Base-by-base conservation (phyloP, 2,113 vertebrate genomes). In the Labeo rohita region DNA sequence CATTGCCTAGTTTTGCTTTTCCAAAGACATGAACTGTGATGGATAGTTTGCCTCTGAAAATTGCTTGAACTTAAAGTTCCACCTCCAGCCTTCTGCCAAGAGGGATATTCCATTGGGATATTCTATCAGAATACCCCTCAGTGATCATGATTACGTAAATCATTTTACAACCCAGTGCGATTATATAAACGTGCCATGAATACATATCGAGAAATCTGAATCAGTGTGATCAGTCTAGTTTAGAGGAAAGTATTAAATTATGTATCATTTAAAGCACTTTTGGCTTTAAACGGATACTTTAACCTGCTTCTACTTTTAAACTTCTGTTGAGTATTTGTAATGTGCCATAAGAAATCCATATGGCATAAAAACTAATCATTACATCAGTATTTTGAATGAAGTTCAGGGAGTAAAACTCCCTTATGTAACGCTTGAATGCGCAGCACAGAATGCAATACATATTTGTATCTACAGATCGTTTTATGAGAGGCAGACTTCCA, bases 401-500 rank as follows among this genome's bases (percentile, higher is more conserved):
- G 50, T 73, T 82, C 1, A 70, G 73, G 28, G 52, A 72, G 72
- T 77, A 49, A 84, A 84, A 83, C 77, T 68, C 80, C 85, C 59
- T 61, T 12, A 72, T 36, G 39, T 8, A 16, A 70, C 4, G 45
- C 70, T 80, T 82, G 74, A 89, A 68, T 49, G 75, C 75, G 4
- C 45, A 73, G n/a, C 50, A 50, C 63, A 70, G 50, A 83, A 76
- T 52, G 76, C 39, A 84, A 79, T 66, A 77, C 11, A 85, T 86
- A 75, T 85, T 74, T 80, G 50, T 85, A 87, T 91, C 85, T 82
- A 78, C 86, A 50, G 36, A 86, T 85, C 45, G 9, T 68, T 86
- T 86, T 66, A 89, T 83, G 81, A 87, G 36, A 39, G 49, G 5
- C 82, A 56, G 61, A 52, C 43, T 82, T 88, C 74, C 81, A 84